Base-by-base conservation (phyloP, 2,113 vertebrate species). In the Penelope pileata region DNA sequence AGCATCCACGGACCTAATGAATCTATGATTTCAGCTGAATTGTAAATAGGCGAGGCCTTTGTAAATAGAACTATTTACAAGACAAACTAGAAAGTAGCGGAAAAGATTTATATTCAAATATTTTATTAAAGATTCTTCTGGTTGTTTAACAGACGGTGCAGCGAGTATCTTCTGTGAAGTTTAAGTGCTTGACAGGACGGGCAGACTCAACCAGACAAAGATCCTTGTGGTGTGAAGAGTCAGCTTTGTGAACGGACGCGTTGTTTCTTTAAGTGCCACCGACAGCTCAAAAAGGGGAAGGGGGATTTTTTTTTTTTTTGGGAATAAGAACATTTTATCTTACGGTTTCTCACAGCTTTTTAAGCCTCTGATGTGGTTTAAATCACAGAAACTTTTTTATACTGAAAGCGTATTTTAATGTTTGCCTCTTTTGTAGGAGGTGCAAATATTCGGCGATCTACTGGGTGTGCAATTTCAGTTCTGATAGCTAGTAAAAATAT, bases 1-100 rank as follows among this genome's bases (percentile, higher is more conserved):
- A 98, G 97, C 95, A 92, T 98, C 88, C 98, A 99, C 51, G 98
- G 99, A 97, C 99, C 99, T 88, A 98, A 98, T 53, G 99, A 99
- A 90, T 98, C 98, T 9, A 96, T 99, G 97, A 99, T 99, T 91
- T 98, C 99, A 27, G 99, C 99, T 30, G 99, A 99, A 58, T 97
- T 99, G 98, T 99, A 98, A 98, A 97, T 77, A 93, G 34, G 24
- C 5, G 12, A 38, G 47, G 88, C 86, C 90, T 95, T 90, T 98
- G 98, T 97, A 97, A 96, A 98, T 97, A 97, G 85, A 91, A 23
- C 92, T 82, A 96, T 97, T 94, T 91, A 97, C 98, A 96, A 70
- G 82, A 69, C 83, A 73, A 97, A 97, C 97, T 91, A 95, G 97
- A 79, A 94, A 82, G 91, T 68, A 93, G 77, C 93, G 97, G 97